These are phyloP conservation scores for Hozukius guyotensis DNA, from an alignment of 2,797 vertebrate genomes.

Conservation along the genomic window DNA sequence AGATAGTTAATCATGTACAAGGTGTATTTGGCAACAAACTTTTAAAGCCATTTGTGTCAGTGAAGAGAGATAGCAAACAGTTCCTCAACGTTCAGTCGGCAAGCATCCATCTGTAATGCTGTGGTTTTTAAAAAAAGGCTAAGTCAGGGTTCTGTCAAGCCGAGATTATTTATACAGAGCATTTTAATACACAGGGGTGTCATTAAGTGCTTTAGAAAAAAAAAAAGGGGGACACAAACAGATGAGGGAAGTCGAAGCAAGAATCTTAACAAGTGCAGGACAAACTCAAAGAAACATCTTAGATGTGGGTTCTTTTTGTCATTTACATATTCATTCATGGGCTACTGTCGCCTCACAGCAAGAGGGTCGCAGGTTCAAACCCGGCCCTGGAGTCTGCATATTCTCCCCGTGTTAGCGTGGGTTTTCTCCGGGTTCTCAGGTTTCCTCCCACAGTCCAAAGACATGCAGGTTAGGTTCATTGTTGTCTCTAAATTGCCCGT, in stretches of 20 bases:
- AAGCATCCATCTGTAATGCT: neutral
- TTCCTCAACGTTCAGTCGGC: constrained; percentile 21
- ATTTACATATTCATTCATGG: neutral
- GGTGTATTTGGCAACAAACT: constrained; percentile 89
- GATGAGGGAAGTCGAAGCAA: neutral
- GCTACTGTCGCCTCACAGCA: too few species aligned
- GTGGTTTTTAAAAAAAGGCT: neutral
- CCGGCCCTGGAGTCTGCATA: too few species aligned
- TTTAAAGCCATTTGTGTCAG: constrained; percentile 85
- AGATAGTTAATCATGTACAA: constrained; percentile 94
- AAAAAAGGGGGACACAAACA: neutral
- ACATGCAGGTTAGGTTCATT: too few species aligned
- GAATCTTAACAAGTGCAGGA: neutral
- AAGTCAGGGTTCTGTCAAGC: constrained; percentile 6
- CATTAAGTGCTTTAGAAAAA: neutral
- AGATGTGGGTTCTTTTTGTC: neutral
- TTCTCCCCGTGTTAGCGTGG: too few species aligned
- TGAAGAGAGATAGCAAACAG: neutral
- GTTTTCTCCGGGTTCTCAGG: too few species aligned
- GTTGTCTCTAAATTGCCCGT: too few species aligned
- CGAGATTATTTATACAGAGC: constrained; percentile 14
- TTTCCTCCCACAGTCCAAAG: too few species aligned
- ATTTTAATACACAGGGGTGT: constrained; percentile 7
- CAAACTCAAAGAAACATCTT: neutral
- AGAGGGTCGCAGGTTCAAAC: too few species aligned